Base-by-base conservation (phyloP, 1,140 invertebrate genomes). In the Platyscapa corneri region DNA sequence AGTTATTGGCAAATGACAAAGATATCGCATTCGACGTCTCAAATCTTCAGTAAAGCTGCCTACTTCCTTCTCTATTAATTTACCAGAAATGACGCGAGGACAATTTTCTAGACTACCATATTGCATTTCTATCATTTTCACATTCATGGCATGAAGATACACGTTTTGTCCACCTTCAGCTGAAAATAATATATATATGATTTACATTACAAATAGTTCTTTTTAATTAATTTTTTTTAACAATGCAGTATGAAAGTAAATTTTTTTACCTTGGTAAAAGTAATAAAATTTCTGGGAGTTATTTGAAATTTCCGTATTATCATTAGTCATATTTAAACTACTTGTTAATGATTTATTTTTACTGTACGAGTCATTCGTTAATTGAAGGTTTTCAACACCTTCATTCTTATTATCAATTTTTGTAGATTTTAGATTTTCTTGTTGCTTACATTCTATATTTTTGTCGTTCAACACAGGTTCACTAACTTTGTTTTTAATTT, bases 101-200 rank as follows among this genome's bases (percentile, higher is more conserved):
- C 96, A 96, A 67, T 96, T 93, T 85, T 97, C 96, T 74, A 99
- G 94, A 72, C 94, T 95, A 30, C 97, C 97, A 94, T 98, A 99
- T 74, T 97, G 96, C 72, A 96, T 95, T 89, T 97, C 96, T 86
- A 99, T 92, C 95, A 99, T 98, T 78, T 96, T 96, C 5, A 97
- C 96, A 93, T 99, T 99, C 87, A 99, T 92, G 7, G 97, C 96
- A 94, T 99, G 97, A 74, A 99, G 92, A 92, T 98, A 99, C 42
- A 99, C 95, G 90, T 98, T 97, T 92, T 99, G 98, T 0, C 98
- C 98, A 94, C 98, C 97, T 56, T 94, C 94, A 83, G 96, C 97
- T 97, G 88, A 65, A 94, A 94, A 88, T n/a, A 53, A 34, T 12
- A 46, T 46, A 74, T 81, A 14, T 64, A n/a, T n/a, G 23, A 39